phyloP scores from a whole-genome alignment of 2,797 vertebrate genomes.

The Gallirallus australis region DNA sequence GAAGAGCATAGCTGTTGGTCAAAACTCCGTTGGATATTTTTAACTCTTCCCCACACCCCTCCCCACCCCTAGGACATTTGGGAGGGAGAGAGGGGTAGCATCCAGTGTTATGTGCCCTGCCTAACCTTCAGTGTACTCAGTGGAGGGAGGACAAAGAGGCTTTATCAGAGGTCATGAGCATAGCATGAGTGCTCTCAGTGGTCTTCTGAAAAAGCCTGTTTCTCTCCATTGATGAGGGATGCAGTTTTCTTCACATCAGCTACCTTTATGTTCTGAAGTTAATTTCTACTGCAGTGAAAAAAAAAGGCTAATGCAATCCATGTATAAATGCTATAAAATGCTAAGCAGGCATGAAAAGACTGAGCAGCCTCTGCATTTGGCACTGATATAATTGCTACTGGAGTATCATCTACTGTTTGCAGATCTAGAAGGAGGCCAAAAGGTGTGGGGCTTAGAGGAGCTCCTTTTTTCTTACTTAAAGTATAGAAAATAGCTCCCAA shows the following conservation, averaged over 20 bases:
- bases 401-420: not conserved
- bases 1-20: not conserved
- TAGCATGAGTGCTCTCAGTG: not conserved
- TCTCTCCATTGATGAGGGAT: not conserved
- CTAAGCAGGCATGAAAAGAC: constrained; percentile 48
- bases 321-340: constrained; percentile 21
- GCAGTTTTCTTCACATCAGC: not conserved
- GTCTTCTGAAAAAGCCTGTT: not conserved
- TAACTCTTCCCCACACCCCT: not conserved
- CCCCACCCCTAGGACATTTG: not conserved
- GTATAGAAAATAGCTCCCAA: not conserved
- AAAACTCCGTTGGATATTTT: not conserved
- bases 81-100: not conserved
- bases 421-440: not conserved
- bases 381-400: not conserved
- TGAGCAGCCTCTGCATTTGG: constrained; percentile 25
- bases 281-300: not conserved
- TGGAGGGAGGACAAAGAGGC: not conserved
- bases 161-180: not conserved
- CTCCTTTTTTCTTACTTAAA: not conserved
- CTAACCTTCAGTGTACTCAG: not conserved
- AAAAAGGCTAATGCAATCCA: constrained; percentile 14
- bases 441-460: not conserved
- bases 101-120: not conserved
- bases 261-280: not conserved